Percentiles rank a stretch among this genome's conserved stretches.
Conservation (phyloP, 2,113 vertebrate genomes). For the Sula dactylatra region DNA sequence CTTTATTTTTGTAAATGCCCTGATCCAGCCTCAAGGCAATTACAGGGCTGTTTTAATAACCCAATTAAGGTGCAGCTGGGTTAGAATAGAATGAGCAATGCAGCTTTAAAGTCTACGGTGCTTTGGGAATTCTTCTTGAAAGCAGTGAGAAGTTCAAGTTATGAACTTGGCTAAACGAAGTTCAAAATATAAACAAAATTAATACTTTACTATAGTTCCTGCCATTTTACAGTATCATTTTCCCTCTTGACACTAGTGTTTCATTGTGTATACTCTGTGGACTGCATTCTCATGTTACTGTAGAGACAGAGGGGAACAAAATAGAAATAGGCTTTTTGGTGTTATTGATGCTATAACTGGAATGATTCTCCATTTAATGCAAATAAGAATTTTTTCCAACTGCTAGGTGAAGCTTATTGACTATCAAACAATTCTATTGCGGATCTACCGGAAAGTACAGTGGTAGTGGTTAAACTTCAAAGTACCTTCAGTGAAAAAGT, state of each 20-base stretch:
- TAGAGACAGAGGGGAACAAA: background rate
- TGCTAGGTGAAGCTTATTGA: background rate
- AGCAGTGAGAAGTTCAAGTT: background rate
- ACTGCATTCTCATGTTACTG: background rate
- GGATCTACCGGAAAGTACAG: background rate
- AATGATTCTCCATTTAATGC: background rate
- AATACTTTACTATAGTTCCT: background rate
- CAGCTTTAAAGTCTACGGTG: background rate
- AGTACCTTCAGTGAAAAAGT: background rate
- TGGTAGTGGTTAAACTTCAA: background rate
- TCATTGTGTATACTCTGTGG: background rate
- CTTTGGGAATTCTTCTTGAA: slow-evolving; percentile 21
- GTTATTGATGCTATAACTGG: background rate
- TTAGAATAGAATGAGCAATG: slow-evolving; percentile 4
- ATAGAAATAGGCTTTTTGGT: background rate
- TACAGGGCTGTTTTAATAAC: background rate
- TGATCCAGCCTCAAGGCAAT: background rate
- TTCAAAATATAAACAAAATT: slow-evolving; percentile 9
- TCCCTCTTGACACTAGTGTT: background rate
- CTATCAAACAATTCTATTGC: background rate
- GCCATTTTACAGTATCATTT: background rate
- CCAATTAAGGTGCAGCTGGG: slow-evolving; percentile 14
- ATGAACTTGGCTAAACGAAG: background rate
- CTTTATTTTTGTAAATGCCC: background rate
- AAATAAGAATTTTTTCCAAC: background rate